Evolutionary conservation across 2,113 vertebrate species (phyloP).

Genomic region (Anoura caudifer): DNA sequence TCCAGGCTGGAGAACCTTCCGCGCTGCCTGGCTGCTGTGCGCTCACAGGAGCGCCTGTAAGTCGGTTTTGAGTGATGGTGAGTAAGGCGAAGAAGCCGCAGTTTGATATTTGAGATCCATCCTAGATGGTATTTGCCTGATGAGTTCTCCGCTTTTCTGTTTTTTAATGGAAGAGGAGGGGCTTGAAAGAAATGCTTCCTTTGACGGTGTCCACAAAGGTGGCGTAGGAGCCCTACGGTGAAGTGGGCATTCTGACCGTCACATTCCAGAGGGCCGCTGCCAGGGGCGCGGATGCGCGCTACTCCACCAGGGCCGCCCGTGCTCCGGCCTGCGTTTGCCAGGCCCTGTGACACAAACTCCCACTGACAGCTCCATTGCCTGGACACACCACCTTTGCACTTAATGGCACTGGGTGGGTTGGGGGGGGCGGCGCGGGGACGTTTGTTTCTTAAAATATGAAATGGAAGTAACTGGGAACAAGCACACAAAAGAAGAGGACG

Average conservation of each 20-base stretch:
- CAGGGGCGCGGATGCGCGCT: background rate
- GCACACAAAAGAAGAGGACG: background rate
- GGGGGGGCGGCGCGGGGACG: background rate
- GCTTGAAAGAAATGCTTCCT: background rate
- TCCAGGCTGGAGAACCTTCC: background rate
- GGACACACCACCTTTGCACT: background rate
- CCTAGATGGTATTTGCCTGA: background rate
- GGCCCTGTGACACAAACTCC: background rate
- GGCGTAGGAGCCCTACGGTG: background rate
- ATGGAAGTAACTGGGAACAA: background rate
- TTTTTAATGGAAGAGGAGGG: background rate
- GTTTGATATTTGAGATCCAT: background rate
- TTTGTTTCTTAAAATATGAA: background rate
- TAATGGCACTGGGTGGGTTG: background rate
- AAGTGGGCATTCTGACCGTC: background rate
- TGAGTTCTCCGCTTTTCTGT: background rate
- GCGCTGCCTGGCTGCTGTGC: background rate
- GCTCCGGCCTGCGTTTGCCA: too few relatives aligned
- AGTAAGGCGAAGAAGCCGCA: background rate
- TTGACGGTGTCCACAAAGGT: accelerated
- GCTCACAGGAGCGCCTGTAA: accelerated
- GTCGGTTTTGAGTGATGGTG: background rate
- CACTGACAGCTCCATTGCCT: background rate
- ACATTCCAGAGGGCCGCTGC: background rate
- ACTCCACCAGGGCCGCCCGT: too few relatives aligned